Conservation (phyloP, 2,797 vertebrate species). For the Fringilla coelebs region DNA sequence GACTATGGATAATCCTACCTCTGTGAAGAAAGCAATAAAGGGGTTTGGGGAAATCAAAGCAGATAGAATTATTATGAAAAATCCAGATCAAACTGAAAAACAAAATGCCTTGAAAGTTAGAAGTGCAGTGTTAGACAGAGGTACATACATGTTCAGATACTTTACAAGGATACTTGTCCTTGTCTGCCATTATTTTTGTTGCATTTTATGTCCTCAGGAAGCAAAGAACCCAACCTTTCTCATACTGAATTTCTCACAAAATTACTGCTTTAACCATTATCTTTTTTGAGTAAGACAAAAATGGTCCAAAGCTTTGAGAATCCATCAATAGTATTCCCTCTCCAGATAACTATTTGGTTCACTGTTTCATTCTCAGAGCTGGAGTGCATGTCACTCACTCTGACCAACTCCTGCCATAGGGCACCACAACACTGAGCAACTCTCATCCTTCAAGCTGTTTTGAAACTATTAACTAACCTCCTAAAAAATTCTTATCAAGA, state of each 20-base stretch:
- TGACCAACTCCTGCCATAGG: fast-evolving
- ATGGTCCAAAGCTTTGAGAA: not conserved
- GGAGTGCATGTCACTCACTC: not conserved
- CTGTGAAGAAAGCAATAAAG: constrained; percentile 9
- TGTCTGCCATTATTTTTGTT: not conserved
- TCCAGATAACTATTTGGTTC: not conserved
- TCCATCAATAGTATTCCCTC: not conserved
- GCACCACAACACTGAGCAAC: not conserved
- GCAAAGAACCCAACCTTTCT: not conserved
- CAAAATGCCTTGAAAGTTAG: not conserved
- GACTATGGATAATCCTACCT: not conserved
- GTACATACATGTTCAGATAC: not conserved
- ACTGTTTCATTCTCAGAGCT: not conserved
- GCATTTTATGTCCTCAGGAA: not conserved
- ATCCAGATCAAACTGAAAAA: not conserved
- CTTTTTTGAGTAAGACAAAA: not conserved
- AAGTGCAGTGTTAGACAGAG: not conserved
- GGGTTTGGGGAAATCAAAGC: not conserved
- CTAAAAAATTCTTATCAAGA: not conserved
- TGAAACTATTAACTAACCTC: not conserved
- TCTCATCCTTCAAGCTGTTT: not conserved
- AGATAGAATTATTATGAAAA: constrained; percentile 16
- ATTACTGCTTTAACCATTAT: not conserved
- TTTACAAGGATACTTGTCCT: not conserved
- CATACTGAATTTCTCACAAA: not conserved